These are phyloP conservation scores for Notodonta dromedarius DNA, from an alignment of 2,888 invertebrate species.

Conservation along the genomic window DNA sequence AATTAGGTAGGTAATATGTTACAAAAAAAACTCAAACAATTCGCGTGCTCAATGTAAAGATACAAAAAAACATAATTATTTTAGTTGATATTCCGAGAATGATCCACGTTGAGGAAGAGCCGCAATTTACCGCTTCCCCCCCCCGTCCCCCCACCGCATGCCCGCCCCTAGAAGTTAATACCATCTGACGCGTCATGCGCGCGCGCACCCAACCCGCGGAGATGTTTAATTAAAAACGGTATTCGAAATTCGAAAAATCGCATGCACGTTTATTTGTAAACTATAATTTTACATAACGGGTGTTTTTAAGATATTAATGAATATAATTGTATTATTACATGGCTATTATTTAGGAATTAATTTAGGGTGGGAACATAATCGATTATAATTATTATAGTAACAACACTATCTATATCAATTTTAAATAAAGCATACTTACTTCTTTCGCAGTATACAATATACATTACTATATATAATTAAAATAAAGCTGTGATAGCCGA, in stretches of 20 bases:
- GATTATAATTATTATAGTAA: too few species aligned
- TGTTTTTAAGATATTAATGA: constrained; percentile 4
- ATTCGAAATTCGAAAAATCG: constrained; percentile 57
- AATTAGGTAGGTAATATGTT: too few species aligned
- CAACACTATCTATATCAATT: too few species aligned
- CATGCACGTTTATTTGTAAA: constrained; percentile 50
- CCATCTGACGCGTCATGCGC: constrained; percentile 62
- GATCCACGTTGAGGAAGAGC: constrained; percentile 42
- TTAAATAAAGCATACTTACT: too few species aligned
- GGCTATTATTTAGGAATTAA: too few species aligned
- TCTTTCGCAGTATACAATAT: too few species aligned
- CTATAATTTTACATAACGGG: constrained; percentile 38
- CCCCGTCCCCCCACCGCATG: constrained; percentile 6
- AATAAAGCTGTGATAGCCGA: too few species aligned
- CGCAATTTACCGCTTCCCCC: constrained; percentile 51
- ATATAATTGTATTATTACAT: background rate
- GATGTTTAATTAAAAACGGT: constrained; percentile 75
- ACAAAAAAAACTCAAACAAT: background rate
- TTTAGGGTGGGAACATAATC: too few species aligned
- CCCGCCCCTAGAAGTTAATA: constrained; percentile 57
- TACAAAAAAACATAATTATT: constrained; percentile 9
- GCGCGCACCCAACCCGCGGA: constrained; percentile 43
- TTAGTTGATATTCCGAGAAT: constrained; percentile 49
- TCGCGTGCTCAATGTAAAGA: background rate
- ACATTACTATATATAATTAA: too few species aligned